Evolutionary conservation across 2,797 vertebrate species (phyloP), one percentile per base, ranked within the genome.

Genomic region (Gobio occitaniae): DNA sequence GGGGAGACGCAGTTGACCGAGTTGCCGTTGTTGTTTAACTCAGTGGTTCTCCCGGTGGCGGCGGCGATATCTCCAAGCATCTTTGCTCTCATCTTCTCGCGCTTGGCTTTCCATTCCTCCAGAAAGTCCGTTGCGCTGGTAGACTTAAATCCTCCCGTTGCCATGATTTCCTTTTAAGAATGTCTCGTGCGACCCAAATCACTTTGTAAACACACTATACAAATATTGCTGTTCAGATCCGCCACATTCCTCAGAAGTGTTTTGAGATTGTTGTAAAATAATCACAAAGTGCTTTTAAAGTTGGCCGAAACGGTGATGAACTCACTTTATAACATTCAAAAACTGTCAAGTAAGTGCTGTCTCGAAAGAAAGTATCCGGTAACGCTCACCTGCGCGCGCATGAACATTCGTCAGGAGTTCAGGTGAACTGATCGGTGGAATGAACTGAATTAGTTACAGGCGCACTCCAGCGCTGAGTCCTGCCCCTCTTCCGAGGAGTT

Each of bases 81-180:
- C 91, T 98, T 99, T 38, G 97, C 97, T 80, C 98, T 94, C 97
- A 99, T 97, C 92, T 98, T 99, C 94, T 99, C 98, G 85, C 98
- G 92, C 88, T 98, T 98, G 0, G 98, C 98, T 88, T 99, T 99
- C 98, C 98, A 99, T 80, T 99, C 98, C 90, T 99, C 98, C 94
- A 99, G 83, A 93, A 99, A 99, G 94, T 98, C 97, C 0, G 97
- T 97, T 38, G 96, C 92, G 87, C 94, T 93, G 84, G 91, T 95
- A 7, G 95, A 78, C 83, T 96, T 97, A 90, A 97, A 98, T 78
- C 98, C 97, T 21, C 97, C 98, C 2, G 97, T 97, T 84, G 97
- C 97, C 98, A 99, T 99, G 86, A 89, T 96, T 90, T 89, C 91
- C 80, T 83, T 80, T 82, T 48, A 19, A 47, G 17, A 59, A 70